Conservation (phyloP, 2,888 invertebrate genomes). For the Cephus rjabovi region DNA sequence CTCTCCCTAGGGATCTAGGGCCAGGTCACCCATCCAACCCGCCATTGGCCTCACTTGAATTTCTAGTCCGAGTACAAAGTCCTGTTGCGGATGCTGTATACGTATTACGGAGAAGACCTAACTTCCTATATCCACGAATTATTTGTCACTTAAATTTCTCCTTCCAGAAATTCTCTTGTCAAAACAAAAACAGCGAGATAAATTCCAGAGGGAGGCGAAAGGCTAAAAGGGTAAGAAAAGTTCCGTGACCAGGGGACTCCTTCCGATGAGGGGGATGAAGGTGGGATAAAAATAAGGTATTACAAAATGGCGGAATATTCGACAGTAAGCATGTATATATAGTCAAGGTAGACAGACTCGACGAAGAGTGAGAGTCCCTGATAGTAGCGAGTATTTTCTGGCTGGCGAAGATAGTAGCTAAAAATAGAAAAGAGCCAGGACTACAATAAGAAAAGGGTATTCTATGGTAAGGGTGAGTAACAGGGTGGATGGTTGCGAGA, state of each 20-base stretch:
- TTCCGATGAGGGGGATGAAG: no score
- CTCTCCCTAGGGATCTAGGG: neutral
- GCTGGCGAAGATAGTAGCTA: constrained; percentile 2
- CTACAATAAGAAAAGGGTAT: constrained; percentile 1
- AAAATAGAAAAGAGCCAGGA: constrained; percentile 1
- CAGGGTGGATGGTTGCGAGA: neutral
- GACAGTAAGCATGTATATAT: no score
- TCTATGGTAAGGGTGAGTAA: neutral
- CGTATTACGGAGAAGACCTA: no score
- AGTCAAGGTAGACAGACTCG: no score
- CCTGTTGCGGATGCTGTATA: neutral
- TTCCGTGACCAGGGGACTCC: no score
- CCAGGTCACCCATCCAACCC: neutral
- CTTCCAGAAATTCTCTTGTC: neutral
- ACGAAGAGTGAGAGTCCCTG: no score
- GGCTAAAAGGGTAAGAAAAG: no score
- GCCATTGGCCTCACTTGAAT: neutral
- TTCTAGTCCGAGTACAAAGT: constrained; percentile 3
- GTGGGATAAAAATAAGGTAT: no score
- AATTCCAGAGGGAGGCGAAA: no score
- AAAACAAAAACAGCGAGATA: no score
- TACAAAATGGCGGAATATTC: no score
- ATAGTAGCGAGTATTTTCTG: no score
- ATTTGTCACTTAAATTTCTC: constrained; percentile 1
- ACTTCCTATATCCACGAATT: neutral